Conservation (phyloP, 2,113 vertebrate genomes). For the Hyperopisus bebe region DNA sequence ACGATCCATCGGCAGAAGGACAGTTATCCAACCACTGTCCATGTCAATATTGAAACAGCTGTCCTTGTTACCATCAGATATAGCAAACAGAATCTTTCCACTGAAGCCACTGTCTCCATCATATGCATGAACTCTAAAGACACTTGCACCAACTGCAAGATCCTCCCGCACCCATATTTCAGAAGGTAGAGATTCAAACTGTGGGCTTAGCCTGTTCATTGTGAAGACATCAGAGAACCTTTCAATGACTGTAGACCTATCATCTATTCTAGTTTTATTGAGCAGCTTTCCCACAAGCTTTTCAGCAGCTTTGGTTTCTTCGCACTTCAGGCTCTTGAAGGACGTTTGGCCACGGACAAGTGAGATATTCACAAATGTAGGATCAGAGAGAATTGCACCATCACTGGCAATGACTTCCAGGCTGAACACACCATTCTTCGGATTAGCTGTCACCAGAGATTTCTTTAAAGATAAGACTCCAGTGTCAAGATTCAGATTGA, state of each 20-base stretch:
- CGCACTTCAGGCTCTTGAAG: conserved; percentile 78
- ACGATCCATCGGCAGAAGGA: conserved; percentile 83
- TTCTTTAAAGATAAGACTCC: conserved; percentile 82
- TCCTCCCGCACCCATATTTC: conserved; percentile 83
- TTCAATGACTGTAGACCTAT: conserved; percentile 68
- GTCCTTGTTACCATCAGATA: conserved; percentile 82
- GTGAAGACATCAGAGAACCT: conserved; percentile 79
- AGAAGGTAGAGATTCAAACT: conserved; percentile 88
- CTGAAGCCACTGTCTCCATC: conserved; percentile 88
- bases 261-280: conserved; percentile 77
- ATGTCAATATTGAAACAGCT: conserved; percentile 85
- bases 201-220: conserved; percentile 79
- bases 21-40: conserved; percentile 77
- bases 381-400: conserved; percentile 82
- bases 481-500: conserved; percentile 81
- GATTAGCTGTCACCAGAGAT: conserved; percentile 65
- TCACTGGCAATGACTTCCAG: conserved; percentile 84
- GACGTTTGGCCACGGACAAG: conserved; percentile 77
- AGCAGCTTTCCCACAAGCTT: conserved; percentile 84
- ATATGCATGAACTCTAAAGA: conserved; percentile 79
- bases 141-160: conserved; percentile 67
- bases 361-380: conserved; percentile 87
- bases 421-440: conserved; percentile 75
- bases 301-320: conserved; percentile 84
- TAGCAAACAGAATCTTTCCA: conserved; percentile 79